A percentile compares a stretch with the other conserved stretches of the same genome.
phyloP scores from a whole-genome alignment of 2,113 vertebrate species.

The Daphoenositta chrysoptera region DNA sequence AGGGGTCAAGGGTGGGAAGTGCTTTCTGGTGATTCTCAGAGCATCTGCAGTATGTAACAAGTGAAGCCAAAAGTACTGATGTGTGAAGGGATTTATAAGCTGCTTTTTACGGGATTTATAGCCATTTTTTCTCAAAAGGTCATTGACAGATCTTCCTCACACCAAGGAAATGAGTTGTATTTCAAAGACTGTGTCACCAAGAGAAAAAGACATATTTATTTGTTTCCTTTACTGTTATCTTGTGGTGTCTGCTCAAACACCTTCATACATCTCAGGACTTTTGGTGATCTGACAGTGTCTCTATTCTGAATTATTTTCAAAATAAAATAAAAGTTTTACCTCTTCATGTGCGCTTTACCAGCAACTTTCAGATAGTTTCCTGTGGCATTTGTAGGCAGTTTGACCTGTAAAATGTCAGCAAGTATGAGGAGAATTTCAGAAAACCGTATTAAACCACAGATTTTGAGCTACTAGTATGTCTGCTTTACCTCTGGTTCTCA shows the following conservation, averaged over 20 bases:
- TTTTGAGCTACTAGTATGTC: background rate
- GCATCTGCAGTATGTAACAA: background rate
- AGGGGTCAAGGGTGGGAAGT: background rate
- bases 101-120: background rate
- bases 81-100: background rate
- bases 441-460: background rate
- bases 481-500: background rate
- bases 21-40: background rate
- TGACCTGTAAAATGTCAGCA: background rate
- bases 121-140: background rate
- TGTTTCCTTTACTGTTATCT: background rate
- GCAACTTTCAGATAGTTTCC: background rate
- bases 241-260: background rate
- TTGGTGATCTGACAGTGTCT: background rate
- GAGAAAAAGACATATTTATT: background rate
- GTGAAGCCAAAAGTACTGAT: background rate
- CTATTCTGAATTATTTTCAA: background rate
- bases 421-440: background rate
- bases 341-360: background rate
- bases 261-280: background rate
- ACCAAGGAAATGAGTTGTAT: background rate
- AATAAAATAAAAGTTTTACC: background rate
- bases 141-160: background rate
- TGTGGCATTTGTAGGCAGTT: background rate
- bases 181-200: background rate